Percentiles rank a stretch among this genome's conserved stretches.
Conservation (phyloP, 2,797 vertebrate species). For the Spinus pinus region DNA sequence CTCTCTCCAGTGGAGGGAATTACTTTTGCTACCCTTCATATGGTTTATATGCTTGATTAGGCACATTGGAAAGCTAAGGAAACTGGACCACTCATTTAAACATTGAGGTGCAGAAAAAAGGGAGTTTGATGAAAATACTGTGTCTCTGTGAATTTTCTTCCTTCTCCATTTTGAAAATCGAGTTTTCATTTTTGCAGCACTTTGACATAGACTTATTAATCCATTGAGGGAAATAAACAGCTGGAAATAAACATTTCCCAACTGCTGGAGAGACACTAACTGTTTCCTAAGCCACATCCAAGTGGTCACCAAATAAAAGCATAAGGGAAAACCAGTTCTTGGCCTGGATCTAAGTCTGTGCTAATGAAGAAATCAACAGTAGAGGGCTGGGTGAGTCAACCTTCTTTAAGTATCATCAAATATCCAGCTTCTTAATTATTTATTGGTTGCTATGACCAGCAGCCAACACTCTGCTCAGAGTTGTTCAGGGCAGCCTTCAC, state of each 20-base stretch:
- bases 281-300: conserved; percentile 52
- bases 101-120: not conserved
- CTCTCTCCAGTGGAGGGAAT: not conserved
- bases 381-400: conserved; percentile 25
- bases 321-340: conserved; percentile 27
- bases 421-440: conserved; percentile 40
- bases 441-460: conserved; percentile 10
- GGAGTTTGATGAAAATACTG: not conserved
- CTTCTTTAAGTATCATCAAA: conserved; percentile 7
- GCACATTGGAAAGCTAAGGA: not conserved
- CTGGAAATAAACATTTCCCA: conserved; percentile 47
- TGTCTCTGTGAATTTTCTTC: not conserved
- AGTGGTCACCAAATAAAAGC: conserved; percentile 29
- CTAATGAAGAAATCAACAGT: conserved; percentile 44
- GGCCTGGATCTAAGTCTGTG: not conserved
- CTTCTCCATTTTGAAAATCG: conserved; percentile 13
- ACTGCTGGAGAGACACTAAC: conserved; percentile 26
- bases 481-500: not conserved
- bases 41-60: not conserved
- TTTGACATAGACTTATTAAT: conserved; percentile 60
- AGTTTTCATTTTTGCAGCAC: conserved; percentile 27
- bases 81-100: not conserved
- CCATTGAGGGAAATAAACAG: conserved; percentile 53
- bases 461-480: not conserved
- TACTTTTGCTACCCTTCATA: not conserved